Evolutionary conservation across 2,113 vertebrate genomes (phyloP), one percentile per base, ranked within the genome.

Genomic region (Lates calcarifer): DNA sequence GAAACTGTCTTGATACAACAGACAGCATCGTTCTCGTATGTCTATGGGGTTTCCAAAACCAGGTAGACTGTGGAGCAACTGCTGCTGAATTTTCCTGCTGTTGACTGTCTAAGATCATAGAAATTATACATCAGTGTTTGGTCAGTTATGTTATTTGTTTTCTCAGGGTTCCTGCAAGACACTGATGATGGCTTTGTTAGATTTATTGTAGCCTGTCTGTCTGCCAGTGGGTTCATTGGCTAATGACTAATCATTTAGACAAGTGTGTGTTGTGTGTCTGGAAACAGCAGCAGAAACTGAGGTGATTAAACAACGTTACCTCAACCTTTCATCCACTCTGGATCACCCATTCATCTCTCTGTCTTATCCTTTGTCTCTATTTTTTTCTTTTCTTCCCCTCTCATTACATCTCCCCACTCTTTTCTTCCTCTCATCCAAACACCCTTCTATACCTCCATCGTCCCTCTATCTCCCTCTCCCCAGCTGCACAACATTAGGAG

Each of bases 211-310:
- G 69, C 45, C 75, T 78, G 80, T 89, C 84, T 67, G 77, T 84
- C 85, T 88, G 90, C 89, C 90, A 37, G 85, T 87, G 85, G 87
- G 85, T 89, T 88, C 83, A 76, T 66, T 70, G 83, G 82, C 88
- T 93, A 93, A 92, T 91, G 87, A 90, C 90, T 87, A 72, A 90
- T 91, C 88, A 89, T 90, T 91, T 89, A 83, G 86, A 87, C 84
- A 74, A 75, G 75, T 89, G 80, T 78, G 85, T 86, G 83, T 91
- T 76, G 82, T 76, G 84, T 77, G 87, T 86, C 56, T 87, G 66
- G 80, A 83, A 88, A 77, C 74, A 79, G 79, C 74, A 66, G 82
- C 79, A 73, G 90, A 80, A 89, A 51, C 90, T 35, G 74, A 86
- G 89, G 90, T 94, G 90, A 94, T 94, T 93, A 93, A 91, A 90